Conservation (phyloP, 2,888 invertebrate genomes). For the Agapostemon virescens region DNA sequence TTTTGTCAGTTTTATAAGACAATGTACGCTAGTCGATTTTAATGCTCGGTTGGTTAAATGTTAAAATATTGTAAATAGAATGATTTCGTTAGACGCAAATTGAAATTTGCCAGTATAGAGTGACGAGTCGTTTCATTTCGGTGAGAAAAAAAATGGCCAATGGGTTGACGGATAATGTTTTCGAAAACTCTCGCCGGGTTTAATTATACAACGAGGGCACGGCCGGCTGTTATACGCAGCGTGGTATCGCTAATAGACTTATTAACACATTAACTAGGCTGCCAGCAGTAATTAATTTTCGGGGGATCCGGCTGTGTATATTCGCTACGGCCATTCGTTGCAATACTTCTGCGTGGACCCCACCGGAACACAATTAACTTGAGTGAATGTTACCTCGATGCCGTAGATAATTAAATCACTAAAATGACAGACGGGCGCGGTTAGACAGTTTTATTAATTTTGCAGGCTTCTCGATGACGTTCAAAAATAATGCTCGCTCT, state of each 20-base stretch:
- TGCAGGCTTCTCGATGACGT: constrained; percentile 24
- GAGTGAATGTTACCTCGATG: constrained; percentile 36
- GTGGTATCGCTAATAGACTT: constrained; percentile 44
- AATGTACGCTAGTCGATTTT: no score
- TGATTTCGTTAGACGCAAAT: background rate
- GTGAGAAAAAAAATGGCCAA: background rate
- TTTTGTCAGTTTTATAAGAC: no score
- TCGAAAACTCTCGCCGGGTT: background rate
- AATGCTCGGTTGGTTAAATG: no score
- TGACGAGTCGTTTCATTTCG: background rate
- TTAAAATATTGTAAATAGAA: background rate
- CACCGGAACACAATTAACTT: constrained; percentile 43
- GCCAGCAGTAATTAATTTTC: constrained; percentile 50
- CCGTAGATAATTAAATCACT: constrained; percentile 49
- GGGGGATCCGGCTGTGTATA: constrained; percentile 32
- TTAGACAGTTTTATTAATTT: constrained; percentile 45
- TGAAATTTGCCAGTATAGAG: background rate
- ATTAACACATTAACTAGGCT: constrained; percentile 46
- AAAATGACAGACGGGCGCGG: constrained; percentile 31
- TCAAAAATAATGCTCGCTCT: background rate
- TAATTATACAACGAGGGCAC: constrained; percentile 1
- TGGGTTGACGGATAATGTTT: background rate
- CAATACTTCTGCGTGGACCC: constrained; percentile 42
- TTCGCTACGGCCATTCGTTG: constrained; percentile 36
- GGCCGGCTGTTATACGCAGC: background rate